Evolutionary conservation across 2,113 vertebrate genomes (phyloP), one percentile per base, ranked within the genome.

Genomic region (Eolophus roseicapilla): DNA sequence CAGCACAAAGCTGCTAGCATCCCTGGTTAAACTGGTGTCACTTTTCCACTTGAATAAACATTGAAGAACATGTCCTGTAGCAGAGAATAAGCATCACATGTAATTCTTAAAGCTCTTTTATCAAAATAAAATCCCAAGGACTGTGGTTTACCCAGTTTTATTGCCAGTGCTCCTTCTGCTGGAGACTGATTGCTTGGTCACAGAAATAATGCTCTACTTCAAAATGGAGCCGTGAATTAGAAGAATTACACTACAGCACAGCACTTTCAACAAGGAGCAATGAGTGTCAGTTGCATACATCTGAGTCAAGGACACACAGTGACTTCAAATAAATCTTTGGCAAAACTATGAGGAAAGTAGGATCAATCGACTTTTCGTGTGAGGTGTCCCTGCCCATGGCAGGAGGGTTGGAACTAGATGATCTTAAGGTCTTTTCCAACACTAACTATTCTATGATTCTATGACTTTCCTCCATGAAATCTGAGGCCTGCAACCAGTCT

Each of bases 81-180:
- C 6, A 83, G 65, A 92, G 25, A 87, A 64, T 37, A 60, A 67
- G 7, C 15, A 82, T 76, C 16, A 64, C 27, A 55, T 28, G 11
- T 64, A 68, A 84, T 91, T 67, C 70, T 83, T 63, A 63, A 39
- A 81, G 29, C 25, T 63, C 17, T 90, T 92, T 33, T n/a, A 75
- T 78, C 13, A 84, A 78, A 94, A 65, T 49, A 70, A 62, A 92
- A 81, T 74, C 39, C 50, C 44, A 68, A 63, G 37, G 35, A 60
- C 31, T 81, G 35, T 59, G 6, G 4, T 60, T 83, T 90, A 44
- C 27, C 5, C 43, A 35, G 27, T 23, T 86, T 28, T 43, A 78
- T 67, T 93, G 35, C 62, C 29, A 92, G 60, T 86, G 83, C 82
- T 93, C 49, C 68, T 94, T 93, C 71, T 92, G 43, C 91, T 93